Evolutionary conservation across 2,113 vertebrate genomes (phyloP).

Genomic region (Saccopteryx leptura): DNA sequence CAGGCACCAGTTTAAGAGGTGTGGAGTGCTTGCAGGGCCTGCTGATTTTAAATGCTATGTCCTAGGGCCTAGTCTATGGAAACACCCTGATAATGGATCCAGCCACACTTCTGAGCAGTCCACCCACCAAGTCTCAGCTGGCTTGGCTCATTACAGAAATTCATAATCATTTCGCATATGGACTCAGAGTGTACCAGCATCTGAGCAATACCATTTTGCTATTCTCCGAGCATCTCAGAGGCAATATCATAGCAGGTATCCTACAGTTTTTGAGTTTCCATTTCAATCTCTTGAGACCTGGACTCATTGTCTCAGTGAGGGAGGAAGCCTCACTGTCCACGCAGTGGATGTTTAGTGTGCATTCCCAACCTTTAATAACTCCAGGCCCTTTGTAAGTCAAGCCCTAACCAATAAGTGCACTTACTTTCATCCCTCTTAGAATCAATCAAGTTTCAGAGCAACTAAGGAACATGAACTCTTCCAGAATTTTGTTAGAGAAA

Average conservation of each 20-base stretch:
- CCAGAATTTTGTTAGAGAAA: not conserved
- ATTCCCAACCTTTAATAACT: not conserved
- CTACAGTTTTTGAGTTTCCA: not conserved
- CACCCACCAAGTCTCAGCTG: constrained; percentile 75
- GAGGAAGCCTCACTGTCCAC: not conserved
- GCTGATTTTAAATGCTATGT: constrained; percentile 66
- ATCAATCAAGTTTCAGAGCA: not conserved
- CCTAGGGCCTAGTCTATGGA: constrained; percentile 69
- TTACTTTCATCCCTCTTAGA: not conserved
- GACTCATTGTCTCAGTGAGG: not conserved
- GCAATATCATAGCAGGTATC: not conserved
- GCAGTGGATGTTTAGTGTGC: not conserved
- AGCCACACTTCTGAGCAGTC: constrained; percentile 43
- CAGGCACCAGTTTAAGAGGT: constrained; percentile 60
- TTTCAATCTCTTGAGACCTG: not conserved
- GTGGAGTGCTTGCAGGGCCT: constrained; percentile 57
- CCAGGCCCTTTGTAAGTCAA: not conserved
- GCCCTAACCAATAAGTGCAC: not conserved
- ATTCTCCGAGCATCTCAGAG: not conserved
- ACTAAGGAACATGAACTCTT: not conserved
- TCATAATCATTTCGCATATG: constrained; percentile 29
- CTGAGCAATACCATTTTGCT: not conserved
- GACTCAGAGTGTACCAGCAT: not conserved
- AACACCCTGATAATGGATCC: constrained; percentile 69
- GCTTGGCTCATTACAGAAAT: constrained; percentile 74